phyloP scores from a whole-genome alignment of 2,797 vertebrate genomes.

The Centropyge bicolor region DNA sequence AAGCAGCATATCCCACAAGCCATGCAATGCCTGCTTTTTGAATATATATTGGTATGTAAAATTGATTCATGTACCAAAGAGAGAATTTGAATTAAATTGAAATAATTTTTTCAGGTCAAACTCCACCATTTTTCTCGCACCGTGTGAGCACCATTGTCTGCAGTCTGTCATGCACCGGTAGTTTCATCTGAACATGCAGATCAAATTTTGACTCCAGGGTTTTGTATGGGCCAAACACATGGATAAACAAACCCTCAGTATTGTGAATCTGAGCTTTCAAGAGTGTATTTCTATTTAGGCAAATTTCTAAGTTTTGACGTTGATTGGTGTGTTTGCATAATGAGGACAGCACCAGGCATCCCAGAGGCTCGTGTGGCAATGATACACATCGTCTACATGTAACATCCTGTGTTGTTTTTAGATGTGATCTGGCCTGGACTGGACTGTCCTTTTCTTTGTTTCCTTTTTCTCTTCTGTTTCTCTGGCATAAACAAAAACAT shows the following conservation, averaged over 20 bases:
- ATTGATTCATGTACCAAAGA: background rate
- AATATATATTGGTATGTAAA: background rate
- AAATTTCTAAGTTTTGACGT: background rate
- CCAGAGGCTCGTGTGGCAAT: constrained; percentile 9
- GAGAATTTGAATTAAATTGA: background rate
- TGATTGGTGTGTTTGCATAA: constrained; percentile 17
- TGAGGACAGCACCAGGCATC: background rate
- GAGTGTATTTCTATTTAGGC: background rate
- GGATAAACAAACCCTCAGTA: constrained; percentile 10
- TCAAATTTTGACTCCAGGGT: constrained; percentile 16
- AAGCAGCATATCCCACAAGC: background rate
- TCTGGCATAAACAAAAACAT: background rate
- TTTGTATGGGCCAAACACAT: constrained; percentile 18
- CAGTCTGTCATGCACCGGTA: constrained; percentile 24
- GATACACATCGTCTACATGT: background rate
- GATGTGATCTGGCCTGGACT: constrained; percentile 17
- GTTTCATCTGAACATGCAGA: constrained; percentile 25
- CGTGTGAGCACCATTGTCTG: constrained; percentile 38
- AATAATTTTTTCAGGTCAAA: background rate
- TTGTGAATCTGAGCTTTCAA: constrained; percentile 20
- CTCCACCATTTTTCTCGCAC: constrained; percentile 8
- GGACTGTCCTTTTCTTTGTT: constrained; percentile 22
- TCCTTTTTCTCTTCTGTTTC: background rate
- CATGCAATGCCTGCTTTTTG: background rate
- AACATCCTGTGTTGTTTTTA: background rate